phyloP scores from a whole-genome alignment of 1,140 invertebrate genomes.

The Trichogramma pretiosum region DNA sequence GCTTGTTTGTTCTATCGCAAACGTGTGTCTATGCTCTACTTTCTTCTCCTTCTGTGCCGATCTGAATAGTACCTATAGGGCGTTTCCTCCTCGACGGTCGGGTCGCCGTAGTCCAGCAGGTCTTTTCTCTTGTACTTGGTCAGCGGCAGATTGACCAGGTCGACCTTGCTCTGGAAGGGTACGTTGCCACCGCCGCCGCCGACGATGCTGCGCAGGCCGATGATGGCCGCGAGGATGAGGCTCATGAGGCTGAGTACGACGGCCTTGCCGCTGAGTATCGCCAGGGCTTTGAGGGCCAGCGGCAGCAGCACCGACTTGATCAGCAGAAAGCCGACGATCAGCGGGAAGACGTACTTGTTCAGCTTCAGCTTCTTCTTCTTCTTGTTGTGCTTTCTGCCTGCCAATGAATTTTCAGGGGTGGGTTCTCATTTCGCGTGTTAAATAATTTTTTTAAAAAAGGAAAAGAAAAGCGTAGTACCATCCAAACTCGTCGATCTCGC shows the following conservation, averaged over 20 bases:
- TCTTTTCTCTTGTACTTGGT: slow-evolving; percentile 39
- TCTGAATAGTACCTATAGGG: slow-evolving; percentile 35
- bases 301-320: slow-evolving; percentile 56
- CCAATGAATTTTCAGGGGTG: slow-evolving; percentile 17
- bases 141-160: slow-evolving; percentile 28
- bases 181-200: slow-evolving; percentile 19
- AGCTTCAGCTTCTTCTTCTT: slow-evolving; percentile 33
- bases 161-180: slow-evolving; percentile 25
- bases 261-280: slow-evolving; percentile 53
- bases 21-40: too few relatives aligned
- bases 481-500: slow-evolving; percentile 13
- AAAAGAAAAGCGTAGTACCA: slow-evolving; percentile 12
- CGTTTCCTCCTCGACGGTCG: slow-evolving; percentile 23
- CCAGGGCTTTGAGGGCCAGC: slow-evolving; percentile 53
- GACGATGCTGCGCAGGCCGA: slow-evolving; percentile 36
- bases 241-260: slow-evolving; percentile 51
- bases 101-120: slow-evolving; percentile 21
- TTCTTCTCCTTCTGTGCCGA: slow-evolving; percentile 20
- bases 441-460: too few relatives aligned
- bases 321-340: slow-evolving; percentile 52
- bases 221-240: slow-evolving; percentile 44
- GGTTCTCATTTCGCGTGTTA: too few relatives aligned
- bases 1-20: too few relatives aligned
- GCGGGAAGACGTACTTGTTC: slow-evolving; percentile 46
- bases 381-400: slow-evolving; percentile 32